phyloP scores from a whole-genome alignment of 2,113 vertebrate species.

The Ptilonorhynchus violaceus region DNA sequence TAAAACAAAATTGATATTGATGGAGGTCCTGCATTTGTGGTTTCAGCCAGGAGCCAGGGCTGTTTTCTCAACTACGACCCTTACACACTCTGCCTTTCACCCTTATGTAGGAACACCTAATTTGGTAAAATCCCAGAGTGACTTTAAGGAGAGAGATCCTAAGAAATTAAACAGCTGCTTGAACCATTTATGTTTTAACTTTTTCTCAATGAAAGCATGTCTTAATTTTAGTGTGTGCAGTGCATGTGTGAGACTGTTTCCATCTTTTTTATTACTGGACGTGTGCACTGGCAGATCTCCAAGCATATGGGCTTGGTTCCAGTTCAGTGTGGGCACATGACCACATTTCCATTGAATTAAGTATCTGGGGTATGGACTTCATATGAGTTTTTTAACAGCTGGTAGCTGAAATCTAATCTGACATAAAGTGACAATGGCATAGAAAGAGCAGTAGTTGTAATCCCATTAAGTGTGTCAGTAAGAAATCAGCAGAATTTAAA shows the following conservation, averaged over 20 bases:
- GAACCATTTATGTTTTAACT: not conserved
- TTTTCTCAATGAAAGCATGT: not conserved
- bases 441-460: not conserved
- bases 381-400: not conserved
- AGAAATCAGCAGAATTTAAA: not conserved
- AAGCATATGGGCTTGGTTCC: not conserved
- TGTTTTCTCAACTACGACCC: not conserved
- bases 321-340: fast-evolving
- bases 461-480: not conserved
- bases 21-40: not conserved
- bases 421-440: not conserved
- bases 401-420: not conserved
- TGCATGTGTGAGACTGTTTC: not conserved
- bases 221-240: not conserved
- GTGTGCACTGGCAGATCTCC: not conserved
- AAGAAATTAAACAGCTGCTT: not conserved
- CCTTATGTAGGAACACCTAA: not conserved
- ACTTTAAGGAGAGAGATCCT: not conserved
- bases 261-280: not conserved
- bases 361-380: not conserved
- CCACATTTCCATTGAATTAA: not conserved
- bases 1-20: not conserved
- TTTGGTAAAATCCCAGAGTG: not conserved
- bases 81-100: not conserved
- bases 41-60: not conserved